phyloP scores from a whole-genome alignment of 30 jellyfish, hydroid and myxozoan genomes.

The Catostylus mosaicus region DNA sequence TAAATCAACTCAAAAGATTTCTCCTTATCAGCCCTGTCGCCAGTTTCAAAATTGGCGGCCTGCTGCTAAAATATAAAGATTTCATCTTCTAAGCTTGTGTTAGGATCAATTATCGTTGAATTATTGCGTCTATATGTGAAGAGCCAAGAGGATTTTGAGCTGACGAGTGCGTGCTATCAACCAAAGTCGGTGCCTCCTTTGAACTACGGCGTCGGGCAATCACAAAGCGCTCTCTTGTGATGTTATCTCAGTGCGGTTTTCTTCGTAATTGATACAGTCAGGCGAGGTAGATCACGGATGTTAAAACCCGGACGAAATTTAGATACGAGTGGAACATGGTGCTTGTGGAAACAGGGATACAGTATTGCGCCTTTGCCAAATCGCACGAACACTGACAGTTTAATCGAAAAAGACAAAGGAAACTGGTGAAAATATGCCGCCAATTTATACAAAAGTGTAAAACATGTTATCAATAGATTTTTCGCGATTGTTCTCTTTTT shows the following conservation, averaged over 20 bases:
- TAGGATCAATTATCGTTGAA: slow-evolving; percentile 23
- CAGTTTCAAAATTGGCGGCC: slow-evolving; percentile 51
- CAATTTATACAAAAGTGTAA: too few relatives aligned
- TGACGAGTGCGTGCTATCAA: slow-evolving; percentile 46
- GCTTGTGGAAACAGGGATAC: neutral
- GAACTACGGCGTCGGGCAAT: slow-evolving; percentile 44
- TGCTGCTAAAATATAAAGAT: slow-evolving; percentile 11
- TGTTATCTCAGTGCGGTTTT: slow-evolving; percentile 50
- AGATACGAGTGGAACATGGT: neutral
- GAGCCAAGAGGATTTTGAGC: slow-evolving; percentile 42
- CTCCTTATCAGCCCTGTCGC: slow-evolving; percentile 33
- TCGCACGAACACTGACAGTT: too few relatives aligned
- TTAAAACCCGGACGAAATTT: slow-evolving; percentile 26
- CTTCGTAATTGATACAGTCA: slow-evolving; percentile 57
- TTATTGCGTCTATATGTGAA: slow-evolving; percentile 53
- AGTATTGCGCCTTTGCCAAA: too few relatives aligned
- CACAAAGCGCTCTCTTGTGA: slow-evolving; percentile 45
- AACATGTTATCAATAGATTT: too few relatives aligned
- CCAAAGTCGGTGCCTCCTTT: slow-evolving; percentile 57
- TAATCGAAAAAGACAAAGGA: too few relatives aligned
- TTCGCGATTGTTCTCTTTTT: too few relatives aligned
- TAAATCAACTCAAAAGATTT: slow-evolving; percentile 11
- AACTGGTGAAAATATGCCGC: too few relatives aligned
- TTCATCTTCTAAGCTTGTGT: slow-evolving; percentile 9
- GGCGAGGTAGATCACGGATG: slow-evolving; percentile 7